phyloP scores from a whole-genome alignment of 2,888 invertebrate genomes.

The Agriopis marginaria region DNA sequence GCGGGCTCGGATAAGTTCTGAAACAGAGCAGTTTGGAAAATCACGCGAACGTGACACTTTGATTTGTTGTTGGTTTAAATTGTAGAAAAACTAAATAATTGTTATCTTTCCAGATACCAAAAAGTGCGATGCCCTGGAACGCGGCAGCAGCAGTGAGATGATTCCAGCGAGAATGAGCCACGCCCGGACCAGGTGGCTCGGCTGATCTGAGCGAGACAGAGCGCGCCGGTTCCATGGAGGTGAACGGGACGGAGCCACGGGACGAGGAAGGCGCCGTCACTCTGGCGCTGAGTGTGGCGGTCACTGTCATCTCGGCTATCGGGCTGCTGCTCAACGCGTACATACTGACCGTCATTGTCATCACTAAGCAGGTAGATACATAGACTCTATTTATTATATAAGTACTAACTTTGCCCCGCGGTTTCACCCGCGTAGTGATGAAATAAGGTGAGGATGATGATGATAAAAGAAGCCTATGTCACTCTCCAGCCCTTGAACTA shows the following conservation, averaged over 20 bases:
- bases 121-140: conserved; percentile 75
- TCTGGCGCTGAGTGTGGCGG: conserved; percentile 88
- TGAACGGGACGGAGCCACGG: conserved; percentile 80
- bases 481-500: too few species aligned
- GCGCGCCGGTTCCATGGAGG: conserved; percentile 65
- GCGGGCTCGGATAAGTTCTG: too few species aligned
- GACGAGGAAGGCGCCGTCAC: conserved; percentile 87
- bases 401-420: too few species aligned
- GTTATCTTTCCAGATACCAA: conserved; percentile 57
- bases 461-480: too few species aligned
- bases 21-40: too few species aligned
- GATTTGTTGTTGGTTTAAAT: too few species aligned
- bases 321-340: conserved; percentile 92
- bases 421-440: too few species aligned
- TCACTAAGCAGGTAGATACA: conserved; percentile 88
- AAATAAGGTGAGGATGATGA: too few species aligned
- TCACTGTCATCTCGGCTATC: conserved; percentile 89
- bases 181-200: conserved; percentile 53
- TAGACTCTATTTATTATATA: neutral
- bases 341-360: conserved; percentile 90
- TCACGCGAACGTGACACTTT: neutral
- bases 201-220: conserved; percentile 63
- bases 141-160: conserved; percentile 80
- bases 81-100: too few species aligned
- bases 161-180: conserved; percentile 57